Conservation (phyloP, 2,888 invertebrate species). For the Zygaena filipendulae region DNA sequence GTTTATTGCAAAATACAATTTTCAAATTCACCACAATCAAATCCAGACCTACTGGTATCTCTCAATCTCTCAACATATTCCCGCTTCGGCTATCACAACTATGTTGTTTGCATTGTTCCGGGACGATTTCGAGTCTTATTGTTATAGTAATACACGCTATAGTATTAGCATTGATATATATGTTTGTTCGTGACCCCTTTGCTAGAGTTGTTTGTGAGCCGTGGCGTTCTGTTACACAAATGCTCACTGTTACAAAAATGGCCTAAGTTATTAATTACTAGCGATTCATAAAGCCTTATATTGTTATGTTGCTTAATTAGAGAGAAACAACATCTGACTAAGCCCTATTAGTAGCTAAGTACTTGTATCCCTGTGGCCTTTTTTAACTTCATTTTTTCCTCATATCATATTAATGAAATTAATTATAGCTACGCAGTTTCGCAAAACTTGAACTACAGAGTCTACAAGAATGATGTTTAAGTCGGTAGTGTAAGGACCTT, state of each 20-base stretch:
- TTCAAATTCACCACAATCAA: slow-evolving; percentile 44
- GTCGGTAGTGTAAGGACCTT: too few relatives aligned
- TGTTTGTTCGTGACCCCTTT: slow-evolving; percentile 31
- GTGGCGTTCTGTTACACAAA: slow-evolving; percentile 41
- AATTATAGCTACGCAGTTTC: too few relatives aligned
- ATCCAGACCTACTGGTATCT: too few relatives aligned
- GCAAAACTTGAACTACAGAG: too few relatives aligned
- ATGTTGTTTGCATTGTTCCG: slow-evolving; percentile 5
- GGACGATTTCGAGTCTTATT: slow-evolving; percentile 12
- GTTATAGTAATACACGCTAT: slow-evolving; percentile 16
- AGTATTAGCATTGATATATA: too few relatives aligned
- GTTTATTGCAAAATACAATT: slow-evolving; percentile 36
- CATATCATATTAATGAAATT: too few relatives aligned
- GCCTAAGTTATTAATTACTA: slow-evolving; percentile 23
- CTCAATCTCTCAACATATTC: slow-evolving; percentile 43
- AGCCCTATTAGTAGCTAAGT: too few relatives aligned
- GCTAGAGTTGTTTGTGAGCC: slow-evolving; percentile 43
- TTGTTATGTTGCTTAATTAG: too few relatives aligned
- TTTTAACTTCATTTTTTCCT: too few relatives aligned
- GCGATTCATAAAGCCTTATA: slow-evolving; percentile 7
- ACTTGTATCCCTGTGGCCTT: too few relatives aligned
- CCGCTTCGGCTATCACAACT: slow-evolving; percentile 29
- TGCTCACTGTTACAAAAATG: slow-evolving; percentile 45
- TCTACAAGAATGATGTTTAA: too few relatives aligned
- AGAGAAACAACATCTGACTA: too few relatives aligned